Evolutionary conservation across 2,888 invertebrate species (phyloP), one percentile per base, ranked within the genome.

Genomic region (Pinctada fucata): DNA sequence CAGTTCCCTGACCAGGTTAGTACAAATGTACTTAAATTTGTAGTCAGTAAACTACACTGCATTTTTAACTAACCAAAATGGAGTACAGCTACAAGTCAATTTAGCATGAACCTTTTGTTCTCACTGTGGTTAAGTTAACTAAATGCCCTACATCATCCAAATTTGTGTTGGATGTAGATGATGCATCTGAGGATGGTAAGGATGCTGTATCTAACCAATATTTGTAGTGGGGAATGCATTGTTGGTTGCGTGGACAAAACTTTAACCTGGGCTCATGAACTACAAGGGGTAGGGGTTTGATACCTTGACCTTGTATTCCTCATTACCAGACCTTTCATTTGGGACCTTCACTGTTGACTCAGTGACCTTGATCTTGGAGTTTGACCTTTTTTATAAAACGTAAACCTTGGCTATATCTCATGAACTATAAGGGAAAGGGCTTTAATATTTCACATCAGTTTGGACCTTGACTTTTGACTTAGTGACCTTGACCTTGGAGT

Each of bases 1-100:
- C 95, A 96, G 92, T 99, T 99, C 93, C 99, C 99, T 0, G 95
- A 96, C 87, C 99, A 99, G 95, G 96, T 95, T 91, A 82, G 83
- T 65, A 13, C n/a, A 16, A 8, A 2, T 72, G 48, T 31, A 31
- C 31, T 31, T 31, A 31, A 31, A 31, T 31, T 31, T 31, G 31
- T 31, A 31, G 31, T 31, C 31, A 31, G 31, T 31, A 31, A 31
- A 31, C 31, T 31, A 31, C 31, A 31, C 31, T 31, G 31, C 31
- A 31, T 31, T 31, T 31, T 31, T 31, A 31, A 31, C 31, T 31
- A 31, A 31, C 31, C 31, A 31, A 31, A 31, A 31, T 31, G 31
- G 31, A 31, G 31, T 31, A 31, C 31, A 31, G 31, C 31, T 31
- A 31, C 31, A 31, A 31, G 31, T 31, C 31, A 31, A 31, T 31